phyloP scores from a whole-genome alignment of 2,113 vertebrate genomes.

The Turdus rufiventris region DNA sequence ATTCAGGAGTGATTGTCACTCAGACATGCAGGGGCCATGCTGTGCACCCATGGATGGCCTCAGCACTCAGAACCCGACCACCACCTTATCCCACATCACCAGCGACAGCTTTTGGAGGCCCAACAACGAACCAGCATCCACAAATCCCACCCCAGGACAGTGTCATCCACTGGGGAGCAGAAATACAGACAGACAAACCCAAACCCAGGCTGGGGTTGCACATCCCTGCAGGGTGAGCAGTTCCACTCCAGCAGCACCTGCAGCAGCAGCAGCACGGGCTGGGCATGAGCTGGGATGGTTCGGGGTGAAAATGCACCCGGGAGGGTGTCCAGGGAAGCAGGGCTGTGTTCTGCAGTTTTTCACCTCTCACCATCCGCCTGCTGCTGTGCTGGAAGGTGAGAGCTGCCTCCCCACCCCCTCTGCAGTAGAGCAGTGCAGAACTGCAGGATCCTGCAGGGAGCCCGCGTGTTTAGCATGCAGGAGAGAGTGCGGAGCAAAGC shows the following conservation, averaged over 20 bases:
- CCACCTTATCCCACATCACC: fast-evolving
- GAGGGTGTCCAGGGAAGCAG: fast-evolving
- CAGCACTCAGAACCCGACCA: not conserved
- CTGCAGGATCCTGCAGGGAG: slow-evolving; percentile 31
- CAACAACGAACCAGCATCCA: fast-evolving
- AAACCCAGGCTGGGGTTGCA: not conserved
- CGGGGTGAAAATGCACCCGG: fast-evolving
- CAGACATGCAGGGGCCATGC: fast-evolving
- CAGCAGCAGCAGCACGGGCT: fast-evolving
- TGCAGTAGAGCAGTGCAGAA: slow-evolving; percentile 31
- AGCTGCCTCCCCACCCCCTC: slow-evolving; percentile 24
- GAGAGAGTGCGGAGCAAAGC: not conserved
- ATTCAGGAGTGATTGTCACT: not conserved
- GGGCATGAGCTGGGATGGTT: fast-evolving
- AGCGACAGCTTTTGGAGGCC: fast-evolving
- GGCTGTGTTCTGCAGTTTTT: not conserved
- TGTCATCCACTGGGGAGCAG: not conserved
- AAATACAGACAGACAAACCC: not conserved
- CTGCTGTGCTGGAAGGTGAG: not conserved
- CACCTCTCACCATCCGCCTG: not conserved
- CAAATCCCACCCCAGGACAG: not conserved
- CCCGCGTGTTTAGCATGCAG: slow-evolving; percentile 30
- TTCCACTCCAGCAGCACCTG: fast-evolving
- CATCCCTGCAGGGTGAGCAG: not conserved
- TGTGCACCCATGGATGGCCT: fast-evolving